These are phyloP conservation scores for Plusia festucae DNA, from an alignment of 2,888 invertebrate species.

Conservation along the genomic window DNA sequence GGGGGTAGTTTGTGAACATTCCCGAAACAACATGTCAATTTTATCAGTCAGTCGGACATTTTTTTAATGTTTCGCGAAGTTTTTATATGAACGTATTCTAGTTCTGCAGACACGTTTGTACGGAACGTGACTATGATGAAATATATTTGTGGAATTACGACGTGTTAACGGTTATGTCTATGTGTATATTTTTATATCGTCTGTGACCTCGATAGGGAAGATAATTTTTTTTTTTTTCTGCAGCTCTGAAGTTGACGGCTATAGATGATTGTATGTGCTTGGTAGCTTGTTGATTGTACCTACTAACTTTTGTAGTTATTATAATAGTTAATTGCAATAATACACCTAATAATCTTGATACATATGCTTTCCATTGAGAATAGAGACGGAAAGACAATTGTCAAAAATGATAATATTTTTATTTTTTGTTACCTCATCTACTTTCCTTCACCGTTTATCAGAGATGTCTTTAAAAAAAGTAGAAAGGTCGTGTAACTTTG, in stretches of 20 bases:
- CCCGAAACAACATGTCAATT: slow-evolving; percentile 50
- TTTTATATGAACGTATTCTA: slow-evolving; percentile 35
- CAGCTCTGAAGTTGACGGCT: background rate
- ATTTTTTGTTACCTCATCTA: too few species aligned
- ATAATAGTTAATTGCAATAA: too few species aligned
- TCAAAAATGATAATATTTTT: too few species aligned
- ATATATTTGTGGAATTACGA: slow-evolving; percentile 3
- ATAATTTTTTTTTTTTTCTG: too few species aligned
- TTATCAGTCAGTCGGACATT: slow-evolving; percentile 39
- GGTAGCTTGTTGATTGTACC: background rate
- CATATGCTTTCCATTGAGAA: too few species aligned
- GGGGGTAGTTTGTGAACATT: slow-evolving; percentile 54
- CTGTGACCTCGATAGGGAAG: background rate
- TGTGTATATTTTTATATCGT: slow-evolving; percentile 6
- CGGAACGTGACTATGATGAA: slow-evolving; percentile 6
- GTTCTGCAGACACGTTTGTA: slow-evolving; percentile 38
- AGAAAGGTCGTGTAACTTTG: too few species aligned
- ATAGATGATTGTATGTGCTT: background rate
- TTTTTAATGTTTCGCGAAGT: slow-evolving; percentile 10
- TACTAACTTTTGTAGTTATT: too few species aligned
- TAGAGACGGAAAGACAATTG: too few species aligned
- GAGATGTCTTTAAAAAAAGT: too few species aligned
- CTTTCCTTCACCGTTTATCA: too few species aligned
- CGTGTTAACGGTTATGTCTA: slow-evolving; percentile 1
- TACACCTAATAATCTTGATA: too few species aligned